phyloP scores from a whole-genome alignment of 2,113 vertebrate species.

The Peromyscus polionotus region DNA sequence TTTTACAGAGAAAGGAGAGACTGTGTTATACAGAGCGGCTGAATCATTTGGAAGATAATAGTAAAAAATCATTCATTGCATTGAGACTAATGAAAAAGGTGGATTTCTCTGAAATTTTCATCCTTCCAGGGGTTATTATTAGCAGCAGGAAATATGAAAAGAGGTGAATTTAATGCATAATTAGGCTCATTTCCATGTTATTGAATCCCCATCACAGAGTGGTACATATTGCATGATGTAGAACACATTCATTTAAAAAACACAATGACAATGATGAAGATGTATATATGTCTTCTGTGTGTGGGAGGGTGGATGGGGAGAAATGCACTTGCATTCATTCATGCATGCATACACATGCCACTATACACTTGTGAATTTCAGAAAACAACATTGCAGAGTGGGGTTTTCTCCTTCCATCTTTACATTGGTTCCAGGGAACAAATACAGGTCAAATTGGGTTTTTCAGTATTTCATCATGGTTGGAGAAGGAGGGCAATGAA shows the following conservation, averaged over 20 bases:
- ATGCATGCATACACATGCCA: background rate
- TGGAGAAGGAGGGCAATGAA: background rate
- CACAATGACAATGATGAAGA: background rate
- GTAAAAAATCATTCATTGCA: slow-evolving; percentile 14
- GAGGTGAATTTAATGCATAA: background rate
- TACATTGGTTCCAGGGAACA: background rate
- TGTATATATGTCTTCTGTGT: background rate
- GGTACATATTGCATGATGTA: background rate
- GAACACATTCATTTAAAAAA: background rate
- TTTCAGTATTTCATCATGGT: background rate
- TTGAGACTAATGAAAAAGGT: background rate
- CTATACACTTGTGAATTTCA: background rate
- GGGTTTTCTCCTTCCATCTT: background rate
- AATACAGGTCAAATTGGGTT: background rate
- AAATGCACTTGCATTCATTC: background rate
- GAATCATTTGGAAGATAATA: slow-evolving; percentile 16
- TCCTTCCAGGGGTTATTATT: background rate
- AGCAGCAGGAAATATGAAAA: background rate
- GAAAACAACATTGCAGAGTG: background rate
- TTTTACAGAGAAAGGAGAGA: slow-evolving; percentile 24
- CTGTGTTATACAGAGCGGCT: background rate
- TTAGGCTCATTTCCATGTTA: background rate
- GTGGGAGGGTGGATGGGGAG: no score
- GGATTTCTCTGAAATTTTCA: background rate
- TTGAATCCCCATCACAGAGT: background rate